phyloP scores from a whole-genome alignment of 2,113 vertebrate species.

The Phrynocephalus versicolor region DNA sequence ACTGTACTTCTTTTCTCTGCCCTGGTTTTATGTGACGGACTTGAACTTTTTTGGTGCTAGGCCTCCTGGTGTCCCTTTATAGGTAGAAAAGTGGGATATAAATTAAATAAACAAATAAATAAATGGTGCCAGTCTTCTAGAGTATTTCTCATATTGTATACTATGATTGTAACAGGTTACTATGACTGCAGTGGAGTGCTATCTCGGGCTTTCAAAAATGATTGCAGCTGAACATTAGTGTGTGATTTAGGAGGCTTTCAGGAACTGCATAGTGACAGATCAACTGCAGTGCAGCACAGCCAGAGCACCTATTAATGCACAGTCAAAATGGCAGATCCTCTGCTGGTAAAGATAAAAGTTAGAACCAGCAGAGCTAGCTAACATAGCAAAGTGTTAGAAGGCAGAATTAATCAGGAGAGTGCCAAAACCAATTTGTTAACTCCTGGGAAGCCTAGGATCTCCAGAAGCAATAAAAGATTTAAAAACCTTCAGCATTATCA shows the following conservation, averaged over 20 bases:
- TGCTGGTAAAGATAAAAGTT: conserved; percentile 25
- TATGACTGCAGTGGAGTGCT: neutral
- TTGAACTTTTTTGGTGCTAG: too few relatives aligned
- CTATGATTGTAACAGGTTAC: neutral
- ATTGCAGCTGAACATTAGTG: neutral
- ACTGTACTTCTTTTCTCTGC: neutral
- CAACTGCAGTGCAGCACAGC: neutral
- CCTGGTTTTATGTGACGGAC: neutral
- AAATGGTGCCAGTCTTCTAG: too few relatives aligned
- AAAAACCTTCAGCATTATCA: neutral
- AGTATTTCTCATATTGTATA: neutral
- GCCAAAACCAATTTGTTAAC: neutral
- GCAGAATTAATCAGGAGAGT: neutral
- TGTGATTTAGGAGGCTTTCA: conserved; percentile 17
- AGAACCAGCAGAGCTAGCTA: neutral
- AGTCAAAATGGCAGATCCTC: neutral
- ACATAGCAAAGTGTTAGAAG: neutral
- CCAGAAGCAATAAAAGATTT: conserved; percentile 18
- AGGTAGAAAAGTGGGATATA: too few relatives aligned
- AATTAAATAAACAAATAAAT: too few relatives aligned
- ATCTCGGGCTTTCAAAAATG: conserved; percentile 3
- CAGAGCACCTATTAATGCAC: conserved; percentile 5
- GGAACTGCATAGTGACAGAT: neutral
- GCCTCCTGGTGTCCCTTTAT: too few relatives aligned
- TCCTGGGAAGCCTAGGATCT: neutral